Evolutionary conservation across 2,888 invertebrate species (phyloP).

Genomic region (Eupithecia centaureata): DNA sequence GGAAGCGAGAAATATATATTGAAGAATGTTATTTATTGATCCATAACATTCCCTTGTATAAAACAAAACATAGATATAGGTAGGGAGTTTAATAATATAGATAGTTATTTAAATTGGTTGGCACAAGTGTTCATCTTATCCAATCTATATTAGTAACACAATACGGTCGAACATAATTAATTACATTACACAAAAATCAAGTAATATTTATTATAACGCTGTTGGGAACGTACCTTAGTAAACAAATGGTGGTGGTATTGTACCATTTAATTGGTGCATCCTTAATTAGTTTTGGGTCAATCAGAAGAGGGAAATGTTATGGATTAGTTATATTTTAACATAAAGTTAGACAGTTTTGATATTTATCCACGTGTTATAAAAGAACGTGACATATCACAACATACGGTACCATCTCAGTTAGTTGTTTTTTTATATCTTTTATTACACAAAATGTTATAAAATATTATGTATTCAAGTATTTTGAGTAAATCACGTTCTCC

Average conservation of each 20-base stretch:
- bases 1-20: conserved; percentile 64
- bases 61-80: conserved; percentile 47
- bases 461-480: neutral
- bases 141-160: conserved; percentile 70
- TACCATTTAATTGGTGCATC: conserved; percentile 82
- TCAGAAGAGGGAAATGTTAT: conserved; percentile 83
- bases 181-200: conserved; percentile 78
- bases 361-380: conserved; percentile 59
- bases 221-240: conserved; percentile 79
- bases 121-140: conserved; percentile 72
- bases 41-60: conserved; percentile 78
- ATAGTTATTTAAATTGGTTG: conserved; percentile 54
- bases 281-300: conserved; percentile 83
- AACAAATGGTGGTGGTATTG: conserved; percentile 81
- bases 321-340: conserved; percentile 81
- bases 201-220: conserved; percentile 61
- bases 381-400: conserved; percentile 53
- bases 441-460: conserved; percentile 2
- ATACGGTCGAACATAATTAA: conserved; percentile 65
- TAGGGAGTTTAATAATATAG: conserved; percentile 34
- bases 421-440: neutral
- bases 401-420: neutral
- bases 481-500: conserved; percentile 55
- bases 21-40: conserved; percentile 66
- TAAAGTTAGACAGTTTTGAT: conserved; percentile 57